These are phyloP conservation scores for Gari tellinella DNA, from an alignment of 2,888 invertebrate genomes.

Conservation along the genomic window DNA sequence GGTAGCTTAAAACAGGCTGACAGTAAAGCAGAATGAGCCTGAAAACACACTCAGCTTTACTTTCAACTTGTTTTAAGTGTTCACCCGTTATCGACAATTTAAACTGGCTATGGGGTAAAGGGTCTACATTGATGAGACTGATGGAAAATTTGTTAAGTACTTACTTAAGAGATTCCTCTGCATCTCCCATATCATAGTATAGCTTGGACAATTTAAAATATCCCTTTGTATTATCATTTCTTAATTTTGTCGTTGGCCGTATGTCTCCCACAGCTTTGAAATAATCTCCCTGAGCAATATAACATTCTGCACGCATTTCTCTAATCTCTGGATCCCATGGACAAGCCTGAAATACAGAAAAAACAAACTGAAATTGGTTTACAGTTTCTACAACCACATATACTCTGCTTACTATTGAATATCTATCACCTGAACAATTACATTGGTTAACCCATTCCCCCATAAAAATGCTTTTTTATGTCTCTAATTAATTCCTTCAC, in stretches of 20 bases:
- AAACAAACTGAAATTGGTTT: no score
- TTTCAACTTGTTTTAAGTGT: no score
- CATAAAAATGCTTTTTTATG: no score
- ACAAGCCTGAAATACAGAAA: constrained; percentile 86
- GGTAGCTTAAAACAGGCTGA: no score
- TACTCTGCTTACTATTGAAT: no score
- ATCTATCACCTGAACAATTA: no score
- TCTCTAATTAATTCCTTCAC: no score
- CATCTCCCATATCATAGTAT: constrained; percentile 95
- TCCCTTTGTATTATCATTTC: constrained; percentile 95
- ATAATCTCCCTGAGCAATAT: constrained; percentile 86
- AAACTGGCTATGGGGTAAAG: neutral
- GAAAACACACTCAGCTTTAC: no score
- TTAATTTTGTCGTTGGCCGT: constrained; percentile 94
- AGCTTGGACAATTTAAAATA: constrained; percentile 92
- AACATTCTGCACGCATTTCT: constrained; percentile 94
- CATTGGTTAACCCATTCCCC: no score
- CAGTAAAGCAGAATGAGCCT: no score
- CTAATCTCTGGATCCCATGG: constrained; percentile 95
- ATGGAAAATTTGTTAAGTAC: constrained; percentile 62
- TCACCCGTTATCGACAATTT: no score
- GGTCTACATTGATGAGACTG: neutral
- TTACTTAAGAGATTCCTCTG: constrained; percentile 94
- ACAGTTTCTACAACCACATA: no score
- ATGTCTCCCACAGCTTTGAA: constrained; percentile 95